Evolutionary conservation across 2,113 vertebrate genomes (phyloP).

Genomic region (Vulpes vulpes): DNA sequence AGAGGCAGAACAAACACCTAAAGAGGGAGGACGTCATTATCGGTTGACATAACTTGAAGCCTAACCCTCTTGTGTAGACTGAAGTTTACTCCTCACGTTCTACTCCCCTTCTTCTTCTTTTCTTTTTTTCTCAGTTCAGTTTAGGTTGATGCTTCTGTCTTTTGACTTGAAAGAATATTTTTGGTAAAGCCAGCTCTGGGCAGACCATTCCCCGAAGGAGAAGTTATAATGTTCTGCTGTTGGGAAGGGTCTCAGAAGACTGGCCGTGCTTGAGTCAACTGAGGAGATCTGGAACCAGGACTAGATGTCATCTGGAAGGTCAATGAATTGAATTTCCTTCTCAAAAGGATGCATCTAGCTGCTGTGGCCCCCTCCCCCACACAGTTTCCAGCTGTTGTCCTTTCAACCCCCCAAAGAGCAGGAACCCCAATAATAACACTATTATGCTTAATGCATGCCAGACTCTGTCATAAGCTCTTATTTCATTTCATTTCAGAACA

Average conservation of each 20-base stretch:
- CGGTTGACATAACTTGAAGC: background rate
- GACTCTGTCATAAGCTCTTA: background rate
- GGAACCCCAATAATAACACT: fast-evolving
- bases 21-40: background rate
- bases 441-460: background rate
- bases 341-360: background rate
- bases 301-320: background rate
- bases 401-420: background rate
- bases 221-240: fast-evolving
- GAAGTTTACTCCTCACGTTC: background rate
- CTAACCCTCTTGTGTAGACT: background rate
- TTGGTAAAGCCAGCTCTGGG: background rate
- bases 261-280: fast-evolving
- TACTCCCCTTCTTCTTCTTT: background rate
- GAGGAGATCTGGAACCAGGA: background rate
- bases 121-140: background rate
- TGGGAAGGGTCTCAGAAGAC: background rate
- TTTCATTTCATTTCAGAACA: background rate
- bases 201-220: background rate
- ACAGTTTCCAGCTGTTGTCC: background rate
- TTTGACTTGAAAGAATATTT: too few species aligned
- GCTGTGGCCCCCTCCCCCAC: too few species aligned
- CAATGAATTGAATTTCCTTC: background rate
- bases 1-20: background rate
- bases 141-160: background rate